Base-by-base conservation (phyloP, 2,888 invertebrate genomes). In the Hypena proboscidalis region DNA sequence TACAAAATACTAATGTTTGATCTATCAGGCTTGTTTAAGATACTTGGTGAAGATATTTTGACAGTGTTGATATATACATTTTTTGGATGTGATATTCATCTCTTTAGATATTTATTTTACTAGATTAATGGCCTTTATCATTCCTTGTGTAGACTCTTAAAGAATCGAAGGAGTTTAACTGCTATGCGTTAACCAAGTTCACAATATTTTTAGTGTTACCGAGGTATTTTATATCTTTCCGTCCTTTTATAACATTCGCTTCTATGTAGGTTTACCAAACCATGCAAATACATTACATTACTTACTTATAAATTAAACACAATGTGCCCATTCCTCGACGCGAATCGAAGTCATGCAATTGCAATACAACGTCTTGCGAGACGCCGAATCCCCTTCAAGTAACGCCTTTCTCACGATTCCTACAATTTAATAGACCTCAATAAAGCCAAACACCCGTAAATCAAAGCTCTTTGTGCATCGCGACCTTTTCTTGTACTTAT, bases 401-500 rank as follows among this genome's bases (percentile, higher is more conserved):
- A 58, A 67, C 72, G 67, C 75, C 80, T 83, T 89, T 90, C 89
- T 89, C 89, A 90, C 89, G 89, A 83, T 77, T 79, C 75, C 74
- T 76, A 75, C 74, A 70, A 70, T 81, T 85, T 83, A 85, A 85
- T 85, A 83, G 80, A 77, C 80, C 78, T 84, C 75, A 79, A 81
- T 83, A 78, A 82, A 84, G 74, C 74, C 73, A 76, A 79, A 80
- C 79, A 80, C 75, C 76, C 88, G 86, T 90, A 89, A 89, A 88
- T 90, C 89, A 87, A 82, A 77, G 73, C 60, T 67, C 77, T 80
- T 88, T 90, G 85, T 89, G 66, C 67, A 52, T 54, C 59, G 69
- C 77, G 77, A 84, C 80, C 87, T 85, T 87, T 86, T 83, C 70
- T 81, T 79, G 70, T 69, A 53, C 61, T 75, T 83, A 74, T 83